phyloP scores from a whole-genome alignment of 1,140 invertebrate genomes.

The Vollenhovia emeryi region DNA sequence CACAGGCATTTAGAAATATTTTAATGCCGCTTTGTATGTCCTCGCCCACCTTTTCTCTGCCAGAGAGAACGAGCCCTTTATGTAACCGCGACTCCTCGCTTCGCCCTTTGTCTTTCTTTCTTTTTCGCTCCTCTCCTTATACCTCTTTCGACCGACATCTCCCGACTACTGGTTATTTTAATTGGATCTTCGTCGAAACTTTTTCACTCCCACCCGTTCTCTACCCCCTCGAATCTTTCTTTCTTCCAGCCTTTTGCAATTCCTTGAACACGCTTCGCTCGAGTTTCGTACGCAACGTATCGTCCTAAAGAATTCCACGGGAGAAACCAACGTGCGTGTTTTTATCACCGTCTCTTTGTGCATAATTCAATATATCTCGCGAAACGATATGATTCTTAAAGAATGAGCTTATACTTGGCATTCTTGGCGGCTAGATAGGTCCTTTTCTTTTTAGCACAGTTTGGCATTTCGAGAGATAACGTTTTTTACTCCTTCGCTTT shows the following conservation, averaged over 20 bases:
- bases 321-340: conserved; percentile 9
- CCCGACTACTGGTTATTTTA: conserved; percentile 83
- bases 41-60: conserved; percentile 68
- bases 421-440: background rate
- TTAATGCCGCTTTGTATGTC: conserved; percentile 83
- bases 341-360: background rate
- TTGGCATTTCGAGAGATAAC: background rate
- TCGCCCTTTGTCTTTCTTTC: conserved; percentile 71
- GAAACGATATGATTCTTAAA: conserved; percentile 4
- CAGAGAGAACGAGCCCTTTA: conserved; percentile 59
- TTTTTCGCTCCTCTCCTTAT: conserved; percentile 67
- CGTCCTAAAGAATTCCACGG: conserved; percentile 14
- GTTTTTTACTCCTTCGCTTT: background rate
- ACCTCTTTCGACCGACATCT: conserved; percentile 71
- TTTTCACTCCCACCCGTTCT: conserved; percentile 73
- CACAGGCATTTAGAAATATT: conserved; percentile 76
- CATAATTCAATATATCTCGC: conserved; percentile 55
- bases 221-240: background rate
- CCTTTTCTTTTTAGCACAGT: background rate
- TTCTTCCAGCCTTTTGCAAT: conserved; percentile 7
- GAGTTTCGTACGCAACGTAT: conserved; percentile 60
- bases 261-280: conserved; percentile 25
- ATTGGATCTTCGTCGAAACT: conserved; percentile 85
- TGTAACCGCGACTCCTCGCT: conserved; percentile 66
- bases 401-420: background rate